Base-by-base conservation (phyloP, 2,113 vertebrate species). In the Mesembrinibis cayennensis region DNA sequence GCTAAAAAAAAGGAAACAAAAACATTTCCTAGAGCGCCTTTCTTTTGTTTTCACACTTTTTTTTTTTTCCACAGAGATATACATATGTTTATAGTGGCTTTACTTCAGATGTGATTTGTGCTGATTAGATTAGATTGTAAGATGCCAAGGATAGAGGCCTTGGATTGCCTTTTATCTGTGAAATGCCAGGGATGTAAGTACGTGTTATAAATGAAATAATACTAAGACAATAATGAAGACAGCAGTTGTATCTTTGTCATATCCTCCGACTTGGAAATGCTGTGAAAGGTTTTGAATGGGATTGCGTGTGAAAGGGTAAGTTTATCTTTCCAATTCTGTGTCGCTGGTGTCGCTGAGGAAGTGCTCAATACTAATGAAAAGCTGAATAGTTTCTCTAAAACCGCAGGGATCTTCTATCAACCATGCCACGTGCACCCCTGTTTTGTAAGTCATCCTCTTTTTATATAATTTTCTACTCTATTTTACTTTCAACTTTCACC, bases 321-420 rank as follows among this genome's bases (percentile, higher is more conserved):
- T 94, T 93, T 96, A 96, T 96, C 95, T 96, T 94, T 94, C 50
- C 81, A 93, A 50, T 66, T 96, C 74, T 0, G 0, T 52, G 59
- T 91, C 90, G 79, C 32, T 32, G 47, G 23, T 55, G 53, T 94
- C 93, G 53, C 94, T 49, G 42, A 93, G 78, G 96, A 97, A 88
- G 58, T 56, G 56, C 55, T 89, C 38, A 10, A 65, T 84, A 55
- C 82, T 80, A 91, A 81, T 79, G 82, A 89, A 96, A 95, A 96
- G 65, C 71, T 61, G 74, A 91, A 91, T 42, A 79, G 15, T 63
- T 97, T 85, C 56, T 89, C n/a, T 81, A 82, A 96, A 92, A 71
- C 87, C 67, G 22, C 38, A 69, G 76, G 73, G 77, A 95, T 40
- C 62, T 50, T 87, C 78, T 96, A 86, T 94, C 89, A 74, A 65